phyloP scores from a whole-genome alignment of 1,140 invertebrate species.

The Wasmannia auropunctata region DNA sequence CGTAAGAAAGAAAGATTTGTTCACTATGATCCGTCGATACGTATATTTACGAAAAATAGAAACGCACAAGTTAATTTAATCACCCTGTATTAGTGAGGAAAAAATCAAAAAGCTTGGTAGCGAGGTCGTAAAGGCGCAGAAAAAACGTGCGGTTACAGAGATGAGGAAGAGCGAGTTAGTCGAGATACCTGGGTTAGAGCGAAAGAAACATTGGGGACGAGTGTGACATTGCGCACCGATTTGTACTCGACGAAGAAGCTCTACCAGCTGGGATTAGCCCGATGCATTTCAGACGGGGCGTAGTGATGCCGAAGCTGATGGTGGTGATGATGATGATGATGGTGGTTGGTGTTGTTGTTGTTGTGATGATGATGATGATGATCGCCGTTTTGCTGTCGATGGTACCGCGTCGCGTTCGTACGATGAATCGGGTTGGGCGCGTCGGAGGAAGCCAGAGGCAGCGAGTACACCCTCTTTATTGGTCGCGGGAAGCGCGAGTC shows the following conservation, averaged over 20 bases:
- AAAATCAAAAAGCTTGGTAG: background rate
- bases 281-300: constrained; percentile 82
- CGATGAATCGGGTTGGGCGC: constrained; percentile 83
- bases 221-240: constrained; percentile 68
- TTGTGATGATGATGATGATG: constrained; percentile 80
- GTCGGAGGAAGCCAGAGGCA: constrained; percentile 84
- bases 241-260: constrained; percentile 58
- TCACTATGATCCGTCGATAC: background rate
- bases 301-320: constrained; percentile 77
- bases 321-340: constrained; percentile 71
- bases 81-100: background rate
- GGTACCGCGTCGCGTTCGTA: constrained; percentile 82
- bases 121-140: constrained; percentile 17
- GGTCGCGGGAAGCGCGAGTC: constrained; percentile 78
- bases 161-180: constrained; percentile 62
- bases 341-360: constrained; percentile 66
- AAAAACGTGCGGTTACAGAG: constrained; percentile 18
- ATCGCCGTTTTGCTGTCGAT: constrained; percentile 81
- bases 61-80: background rate
- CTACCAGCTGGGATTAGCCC: constrained; percentile 83
- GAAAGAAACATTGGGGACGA: constrained; percentile 56
- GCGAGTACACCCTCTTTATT: constrained; percentile 86
- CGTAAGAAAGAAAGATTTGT: background rate
- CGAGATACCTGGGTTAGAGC: constrained; percentile 75
- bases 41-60: background rate